phyloP scores from a whole-genome alignment of 2,888 invertebrate genomes.

The Chromoteleia sp. region DNA sequence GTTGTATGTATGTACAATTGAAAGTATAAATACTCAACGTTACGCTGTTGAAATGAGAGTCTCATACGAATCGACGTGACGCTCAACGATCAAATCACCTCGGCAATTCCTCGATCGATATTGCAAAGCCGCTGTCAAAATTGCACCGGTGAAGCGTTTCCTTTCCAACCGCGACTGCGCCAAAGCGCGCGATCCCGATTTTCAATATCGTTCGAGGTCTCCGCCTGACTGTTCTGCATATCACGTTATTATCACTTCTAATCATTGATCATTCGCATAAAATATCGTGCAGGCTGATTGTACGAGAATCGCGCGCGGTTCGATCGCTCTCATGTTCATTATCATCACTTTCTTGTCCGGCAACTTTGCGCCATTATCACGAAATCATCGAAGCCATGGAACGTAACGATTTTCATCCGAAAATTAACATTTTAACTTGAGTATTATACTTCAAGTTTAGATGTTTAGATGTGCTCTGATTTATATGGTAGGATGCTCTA shows the following conservation, averaged over 20 bases:
- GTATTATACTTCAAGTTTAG: constrained; percentile 85
- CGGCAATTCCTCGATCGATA: constrained; percentile 50
- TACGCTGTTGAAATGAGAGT: constrained; percentile 78
- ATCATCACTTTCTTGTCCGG: constrained; percentile 73
- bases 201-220: constrained; percentile 33
- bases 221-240: constrained; percentile 26
- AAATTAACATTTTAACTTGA: constrained; percentile 83
- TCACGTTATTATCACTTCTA: constrained; percentile 35
- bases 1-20: constrained; percentile 84
- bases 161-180: neutral
- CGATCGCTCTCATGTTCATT: constrained; percentile 78
- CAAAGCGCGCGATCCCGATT: constrained; percentile 7
- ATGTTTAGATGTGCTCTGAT: constrained; percentile 85
- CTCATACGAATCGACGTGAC: constrained; percentile 75
- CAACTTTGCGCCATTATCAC: constrained; percentile 62
- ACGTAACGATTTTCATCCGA: constrained; percentile 78
- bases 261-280: constrained; percentile 64
- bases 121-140: constrained; percentile 23
- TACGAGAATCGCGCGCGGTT: constrained; percentile 76
- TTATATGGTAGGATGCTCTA: constrained; percentile 92
- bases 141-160: neutral
- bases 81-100: constrained; percentile 70
- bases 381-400: constrained; percentile 64
- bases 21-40: constrained; percentile 85
- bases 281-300: constrained; percentile 66